phyloP scores from a whole-genome alignment of 1,140 invertebrate genomes.

The Trigoniulus corallinus region DNA sequence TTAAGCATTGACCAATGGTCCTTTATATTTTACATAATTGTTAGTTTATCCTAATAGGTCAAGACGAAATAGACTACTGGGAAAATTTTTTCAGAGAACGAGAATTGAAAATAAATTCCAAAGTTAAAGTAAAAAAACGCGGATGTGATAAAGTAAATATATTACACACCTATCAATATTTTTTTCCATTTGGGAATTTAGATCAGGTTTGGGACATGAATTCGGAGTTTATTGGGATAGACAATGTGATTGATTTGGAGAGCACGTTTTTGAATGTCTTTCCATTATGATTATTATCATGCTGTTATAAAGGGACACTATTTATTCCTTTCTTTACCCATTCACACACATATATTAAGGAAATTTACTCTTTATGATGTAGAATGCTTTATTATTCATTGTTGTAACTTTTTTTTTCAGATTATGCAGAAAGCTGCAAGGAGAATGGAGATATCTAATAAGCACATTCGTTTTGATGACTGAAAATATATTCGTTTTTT shows the following conservation, averaged over 20 bases:
- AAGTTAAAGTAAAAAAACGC: background rate
- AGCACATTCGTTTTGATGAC: conserved; percentile 1
- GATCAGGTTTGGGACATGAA: no score
- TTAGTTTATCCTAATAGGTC: background rate
- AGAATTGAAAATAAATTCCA: background rate
- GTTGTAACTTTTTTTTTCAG: background rate
- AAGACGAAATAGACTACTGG: background rate
- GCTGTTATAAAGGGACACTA: background rate
- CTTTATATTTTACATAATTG: background rate
- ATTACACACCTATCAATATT: no score
- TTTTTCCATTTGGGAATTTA: no score
- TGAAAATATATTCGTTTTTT: background rate
- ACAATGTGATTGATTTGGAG: no score
- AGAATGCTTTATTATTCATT: no score
- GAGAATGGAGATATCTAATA: background rate
- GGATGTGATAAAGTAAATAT: background rate
- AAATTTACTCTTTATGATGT: background rate
- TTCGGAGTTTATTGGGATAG: no score
- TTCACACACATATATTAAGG: background rate
- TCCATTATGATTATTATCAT: no score
- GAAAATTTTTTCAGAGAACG: background rate
- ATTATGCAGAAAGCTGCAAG: background rate
- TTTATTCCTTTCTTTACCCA: no score
- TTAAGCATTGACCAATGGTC: background rate
- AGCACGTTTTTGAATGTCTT: no score